Evolutionary conservation across 2,888 invertebrate genomes (phyloP), one percentile per base, ranked within the genome.

Genomic region (Hedya salicella): DNA sequence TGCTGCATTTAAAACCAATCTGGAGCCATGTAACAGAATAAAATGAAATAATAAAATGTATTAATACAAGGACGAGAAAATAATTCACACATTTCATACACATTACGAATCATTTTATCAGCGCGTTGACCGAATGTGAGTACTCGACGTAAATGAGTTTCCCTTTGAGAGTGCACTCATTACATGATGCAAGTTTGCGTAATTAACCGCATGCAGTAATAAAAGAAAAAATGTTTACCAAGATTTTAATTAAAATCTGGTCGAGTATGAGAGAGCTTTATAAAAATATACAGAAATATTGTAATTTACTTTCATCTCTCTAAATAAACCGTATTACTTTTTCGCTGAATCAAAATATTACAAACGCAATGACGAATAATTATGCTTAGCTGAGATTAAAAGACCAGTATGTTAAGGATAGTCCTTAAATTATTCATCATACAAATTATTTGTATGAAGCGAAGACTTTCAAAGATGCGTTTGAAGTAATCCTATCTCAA

Each of bases 141-240:
- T 3, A 46, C 8, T 14, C 14, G n/a, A 4, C 13, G 21, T 16
- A 39, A 39, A 39, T 17, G 3, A 36, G 46, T n/a, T 48, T 49
- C 19, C n/a, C 39, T 59, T 36, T 59, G 36, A 59, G 8, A 46
- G 44, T 44, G 17, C 42, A 46, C 44, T 44, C 56, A 19, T 57
- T 57, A 57, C 56, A 56, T 44, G 56, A 57, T 57, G 32, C 30
- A 57, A 32, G 44, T 44, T 56, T 44, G 56, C 44, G 56, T 44
- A 57, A 57, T 57, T 32, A 44, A 57, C 44, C 17, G 32, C 17
- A 56, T 56, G 25, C 30, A 57, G 32, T 44, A 17, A 57, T 44
- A 44, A 17, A 9, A 57, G 44, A 44, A 57, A 57, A 46, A 57
- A 25, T 13, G 32, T 32, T 44, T 30, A 46, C 32, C 1, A 30